These are phyloP conservation scores for Thunnus maccoyii DNA, from an alignment of 2,113 vertebrate species.

Conservation along the genomic window DNA sequence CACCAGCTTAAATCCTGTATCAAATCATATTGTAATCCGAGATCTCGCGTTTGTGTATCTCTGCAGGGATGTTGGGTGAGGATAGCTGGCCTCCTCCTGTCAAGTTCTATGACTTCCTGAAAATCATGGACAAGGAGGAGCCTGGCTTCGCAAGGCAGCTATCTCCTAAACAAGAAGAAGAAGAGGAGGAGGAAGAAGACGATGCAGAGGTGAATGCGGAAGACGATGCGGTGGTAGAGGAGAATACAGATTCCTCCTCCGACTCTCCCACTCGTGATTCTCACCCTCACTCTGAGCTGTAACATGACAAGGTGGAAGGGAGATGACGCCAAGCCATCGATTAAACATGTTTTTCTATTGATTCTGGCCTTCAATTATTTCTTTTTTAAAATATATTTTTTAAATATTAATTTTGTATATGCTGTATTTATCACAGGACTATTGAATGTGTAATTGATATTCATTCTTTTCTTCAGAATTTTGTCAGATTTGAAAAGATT, in stretches of 20 bases:
- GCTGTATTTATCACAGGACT: background rate
- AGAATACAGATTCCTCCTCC: constrained; percentile 11
- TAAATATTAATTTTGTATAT: background rate
- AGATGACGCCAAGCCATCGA: background rate
- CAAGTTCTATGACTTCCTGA: constrained; percentile 90
- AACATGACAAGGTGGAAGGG: background rate
- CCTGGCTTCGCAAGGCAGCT: constrained; percentile 70
- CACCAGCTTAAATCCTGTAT: background rate
- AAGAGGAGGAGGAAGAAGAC: constrained; percentile 6
- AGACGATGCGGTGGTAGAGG: background rate
- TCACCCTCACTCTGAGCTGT: constrained; percentile 79
- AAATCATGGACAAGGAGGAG: constrained; percentile 87
- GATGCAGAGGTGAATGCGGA: constrained; percentile 28
- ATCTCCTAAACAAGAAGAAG: background rate
- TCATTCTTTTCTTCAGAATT: background rate
- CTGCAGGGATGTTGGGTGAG: constrained; percentile 86
- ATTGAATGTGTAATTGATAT: background rate
- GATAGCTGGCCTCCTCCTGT: constrained; percentile 88
- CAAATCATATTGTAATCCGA: background rate
- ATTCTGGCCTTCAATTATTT: background rate
- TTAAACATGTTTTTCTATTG: background rate
- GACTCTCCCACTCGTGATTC: constrained; percentile 6
- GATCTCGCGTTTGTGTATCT: background rate
- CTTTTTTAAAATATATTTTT: background rate
- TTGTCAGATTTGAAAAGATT: background rate